Evolutionary conservation across 2,113 vertebrate species (phyloP), one percentile per base, ranked within the genome.

Genomic region (Procavia capensis): DNA sequence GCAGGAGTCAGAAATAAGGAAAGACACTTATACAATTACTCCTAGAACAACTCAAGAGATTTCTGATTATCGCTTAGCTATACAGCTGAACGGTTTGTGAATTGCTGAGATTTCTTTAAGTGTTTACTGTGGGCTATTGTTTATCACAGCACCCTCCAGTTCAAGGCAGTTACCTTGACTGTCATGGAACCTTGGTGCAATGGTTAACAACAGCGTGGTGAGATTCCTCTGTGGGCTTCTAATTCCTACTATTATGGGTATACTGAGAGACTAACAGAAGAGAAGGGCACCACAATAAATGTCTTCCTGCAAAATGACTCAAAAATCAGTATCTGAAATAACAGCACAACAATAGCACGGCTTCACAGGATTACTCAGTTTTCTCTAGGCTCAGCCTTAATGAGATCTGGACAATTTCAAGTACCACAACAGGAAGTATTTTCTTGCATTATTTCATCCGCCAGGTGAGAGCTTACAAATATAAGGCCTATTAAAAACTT

Each of bases 191-290:
- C 70, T 64, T 29, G 79, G 47, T 45, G 45, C 94, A 94, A 86
- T 2, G 31, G 88, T 88, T 61, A 80, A 79, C 8, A 78, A 27
- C 34, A 81, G 9, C 6, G 27, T 6, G 25, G 63, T 45, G 34
- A 50, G 85, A 36, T 19, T 68, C 78, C 34, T 93, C 45, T 94
- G 93, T 24, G 74, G 83, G 85, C 85, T 95, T 96, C 29, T 68
- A 83, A 91, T 34, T 41, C 36, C 31, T 68, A 34, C 10, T 72
- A 45, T 59, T 89, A 31, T 17, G 36, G 78, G 82, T 29, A 50
- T 36, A 74, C 41, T 25, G 6, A 63, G n/a, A 25, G 31, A 20
- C 20, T 76, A 96, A 85, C 2, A 75, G 74, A 96, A 93, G 93
- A 64, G 39, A 89, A 72, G 39, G 11, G 57, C 93, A 82, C 87